Conservation (phyloP, 1,140 invertebrate species). For the Trichonephila inaurata region DNA sequence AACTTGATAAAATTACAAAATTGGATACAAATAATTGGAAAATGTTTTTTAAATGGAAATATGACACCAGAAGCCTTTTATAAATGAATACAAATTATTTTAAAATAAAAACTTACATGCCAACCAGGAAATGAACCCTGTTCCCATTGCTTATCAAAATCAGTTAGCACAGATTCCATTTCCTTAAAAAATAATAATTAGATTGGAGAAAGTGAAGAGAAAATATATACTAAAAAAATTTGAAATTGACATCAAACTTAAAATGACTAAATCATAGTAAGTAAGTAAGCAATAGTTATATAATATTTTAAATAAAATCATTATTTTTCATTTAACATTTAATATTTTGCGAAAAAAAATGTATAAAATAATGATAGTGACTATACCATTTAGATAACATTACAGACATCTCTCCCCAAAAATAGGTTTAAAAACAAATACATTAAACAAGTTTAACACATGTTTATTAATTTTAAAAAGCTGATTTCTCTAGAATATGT, state of each 20-base stretch:
- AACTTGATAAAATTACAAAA: no score
- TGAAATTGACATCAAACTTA: background rate
- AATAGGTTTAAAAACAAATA: no score
- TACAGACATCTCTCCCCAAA: no score
- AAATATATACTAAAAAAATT: background rate
- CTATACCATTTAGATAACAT: no score
- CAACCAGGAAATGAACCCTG: conserved; percentile 95
- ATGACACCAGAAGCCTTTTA: background rate
- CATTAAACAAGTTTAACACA: no score
- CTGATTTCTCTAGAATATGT: no score
- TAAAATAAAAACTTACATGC: conserved; percentile 86
- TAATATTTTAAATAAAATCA: background rate
- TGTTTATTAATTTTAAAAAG: no score
- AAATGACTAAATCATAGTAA: no score
- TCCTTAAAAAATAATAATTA: conserved; percentile 82
- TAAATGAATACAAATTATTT: background rate
- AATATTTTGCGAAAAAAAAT: background rate
- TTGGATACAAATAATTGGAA: background rate
- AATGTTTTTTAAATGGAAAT: background rate
- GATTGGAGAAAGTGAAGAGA: background rate
- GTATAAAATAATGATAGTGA: no score
- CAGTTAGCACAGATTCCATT: conserved; percentile 88
- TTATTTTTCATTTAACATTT: background rate
- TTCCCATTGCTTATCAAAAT: conserved; percentile 94
- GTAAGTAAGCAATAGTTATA: no score